Percentiles rank a stretch among this genome's conserved stretches.
These are phyloP conservation scores for Thera britannica DNA, from an alignment of 2,888 invertebrate genomes.

Conservation along the genomic window DNA sequence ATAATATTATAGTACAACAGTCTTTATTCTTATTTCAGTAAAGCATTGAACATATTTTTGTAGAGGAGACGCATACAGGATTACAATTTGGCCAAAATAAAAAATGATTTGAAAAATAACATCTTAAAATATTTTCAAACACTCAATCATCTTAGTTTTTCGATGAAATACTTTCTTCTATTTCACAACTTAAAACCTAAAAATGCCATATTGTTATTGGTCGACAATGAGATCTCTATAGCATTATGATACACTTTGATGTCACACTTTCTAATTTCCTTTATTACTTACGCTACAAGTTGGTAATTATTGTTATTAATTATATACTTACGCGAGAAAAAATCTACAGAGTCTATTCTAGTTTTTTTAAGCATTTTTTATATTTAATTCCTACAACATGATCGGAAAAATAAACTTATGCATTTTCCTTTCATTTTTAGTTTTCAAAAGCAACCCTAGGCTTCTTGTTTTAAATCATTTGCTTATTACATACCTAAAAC, in stretches of 20 bases:
- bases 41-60: slow-evolving; percentile 73
- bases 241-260: slow-evolving; percentile 75
- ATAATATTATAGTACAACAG: slow-evolving; percentile 82
- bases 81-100: slow-evolving; percentile 65
- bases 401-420: slow-evolving; percentile 58
- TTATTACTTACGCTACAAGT: slow-evolving; percentile 66
- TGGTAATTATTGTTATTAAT: slow-evolving; percentile 70
- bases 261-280: slow-evolving; percentile 66
- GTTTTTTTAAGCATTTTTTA: slow-evolving; percentile 64
- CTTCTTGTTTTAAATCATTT: slow-evolving; percentile 48
- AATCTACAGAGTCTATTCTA: slow-evolving; percentile 66
- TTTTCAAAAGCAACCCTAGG: slow-evolving; percentile 36
- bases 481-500: slow-evolving; percentile 61
- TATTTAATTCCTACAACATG: slow-evolving; percentile 64
- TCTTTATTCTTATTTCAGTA: slow-evolving; percentile 84
- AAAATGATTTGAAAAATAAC: slow-evolving; percentile 58
- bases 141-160: slow-evolving; percentile 47
- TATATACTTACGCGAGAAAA: slow-evolving; percentile 69
- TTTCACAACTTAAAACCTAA: slow-evolving; percentile 75
- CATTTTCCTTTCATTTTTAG: slow-evolving; percentile 50
- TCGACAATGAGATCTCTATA: slow-evolving; percentile 84
- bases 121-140: slow-evolving; percentile 49
- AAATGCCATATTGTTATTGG: slow-evolving; percentile 85
- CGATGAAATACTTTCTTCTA: slow-evolving; percentile 63
- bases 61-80: slow-evolving; percentile 63